Evolutionary conservation across 1,140 invertebrate genomes (phyloP).

Genomic region (Euura saliciscinereae): DNA sequence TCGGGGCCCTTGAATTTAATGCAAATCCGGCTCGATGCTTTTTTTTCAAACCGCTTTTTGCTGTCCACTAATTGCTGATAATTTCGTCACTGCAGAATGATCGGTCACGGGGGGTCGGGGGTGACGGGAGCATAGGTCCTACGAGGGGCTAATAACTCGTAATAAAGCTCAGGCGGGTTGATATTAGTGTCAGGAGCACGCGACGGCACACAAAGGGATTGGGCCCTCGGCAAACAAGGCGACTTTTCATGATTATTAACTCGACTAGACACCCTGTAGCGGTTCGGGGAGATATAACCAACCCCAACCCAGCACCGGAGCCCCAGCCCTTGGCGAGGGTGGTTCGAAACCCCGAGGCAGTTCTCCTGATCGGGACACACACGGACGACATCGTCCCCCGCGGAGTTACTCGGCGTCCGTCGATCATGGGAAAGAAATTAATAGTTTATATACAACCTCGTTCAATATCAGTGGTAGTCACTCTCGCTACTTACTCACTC

Average conservation of each 20-base stretch:
- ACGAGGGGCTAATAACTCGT: not conserved
- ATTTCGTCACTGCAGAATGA: too few relatives aligned
- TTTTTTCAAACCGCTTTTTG: too few relatives aligned
- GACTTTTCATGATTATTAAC: constrained; percentile 7
- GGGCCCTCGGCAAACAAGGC: not conserved
- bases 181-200: constrained; percentile 4
- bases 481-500: too few relatives aligned
- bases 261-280: constrained; percentile 4
- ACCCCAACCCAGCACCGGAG: not conserved
- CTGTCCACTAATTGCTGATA: too few relatives aligned
- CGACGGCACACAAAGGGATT: constrained; percentile 1
- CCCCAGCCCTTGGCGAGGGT: too few relatives aligned
- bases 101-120: too few relatives aligned
- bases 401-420: not conserved
- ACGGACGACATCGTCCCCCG: not conserved
- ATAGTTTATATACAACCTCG: not conserved
- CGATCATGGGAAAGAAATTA: not conserved
- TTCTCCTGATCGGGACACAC: not conserved
- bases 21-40: too few relatives aligned
- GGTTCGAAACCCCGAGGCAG: not conserved
- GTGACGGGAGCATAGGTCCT: too few relatives aligned
- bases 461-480: too few relatives aligned
- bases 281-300: not conserved
- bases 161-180: not conserved
- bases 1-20: too few relatives aligned